A percentile compares a stretch with the other conserved stretches of the same genome.
phyloP scores from a whole-genome alignment of 1,140 invertebrate species.

The Caenorhabditis remanei region DNA sequence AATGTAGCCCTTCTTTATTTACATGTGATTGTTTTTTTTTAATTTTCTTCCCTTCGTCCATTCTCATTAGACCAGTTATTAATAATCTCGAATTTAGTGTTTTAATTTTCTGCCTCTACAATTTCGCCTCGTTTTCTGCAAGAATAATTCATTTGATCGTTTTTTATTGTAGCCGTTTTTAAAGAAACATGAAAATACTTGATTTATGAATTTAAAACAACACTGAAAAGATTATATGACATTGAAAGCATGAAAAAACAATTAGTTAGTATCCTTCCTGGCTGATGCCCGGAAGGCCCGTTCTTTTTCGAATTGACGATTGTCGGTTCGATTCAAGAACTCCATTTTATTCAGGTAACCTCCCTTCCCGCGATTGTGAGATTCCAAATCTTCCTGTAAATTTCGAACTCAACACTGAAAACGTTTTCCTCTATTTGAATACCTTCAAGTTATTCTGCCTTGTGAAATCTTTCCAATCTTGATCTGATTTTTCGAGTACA shows the following conservation, averaged over 20 bases:
- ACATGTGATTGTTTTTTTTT: not conserved
- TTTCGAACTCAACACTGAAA: conserved; percentile 5
- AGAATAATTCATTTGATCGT: not conserved
- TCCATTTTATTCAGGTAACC: conserved; percentile 67
- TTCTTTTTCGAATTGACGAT: conserved; percentile 65
- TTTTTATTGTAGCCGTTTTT: not conserved
- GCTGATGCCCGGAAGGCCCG: conserved; percentile 13
- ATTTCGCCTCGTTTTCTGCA: no score
- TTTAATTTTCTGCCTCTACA: not conserved
- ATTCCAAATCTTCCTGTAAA: conserved; percentile 66
- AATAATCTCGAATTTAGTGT: not conserved
- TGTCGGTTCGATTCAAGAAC: conserved; percentile 63
- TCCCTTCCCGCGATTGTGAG: conserved; percentile 66
- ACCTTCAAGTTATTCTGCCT: conserved; percentile 62
- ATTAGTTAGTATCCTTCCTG: not conserved
- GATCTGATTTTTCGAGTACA: conserved; percentile 65
- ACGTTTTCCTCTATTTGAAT: not conserved
- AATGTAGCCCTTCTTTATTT: not conserved
- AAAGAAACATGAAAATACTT: not conserved
- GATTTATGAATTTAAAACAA: not conserved
- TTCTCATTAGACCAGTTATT: no score
- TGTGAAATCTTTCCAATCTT: conserved; percentile 66
- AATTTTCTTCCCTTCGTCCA: not conserved
- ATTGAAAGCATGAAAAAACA: no score
- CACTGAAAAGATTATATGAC: not conserved